Base-by-base conservation (phyloP, 2,888 invertebrate species). In the Ferrisia virgata region DNA sequence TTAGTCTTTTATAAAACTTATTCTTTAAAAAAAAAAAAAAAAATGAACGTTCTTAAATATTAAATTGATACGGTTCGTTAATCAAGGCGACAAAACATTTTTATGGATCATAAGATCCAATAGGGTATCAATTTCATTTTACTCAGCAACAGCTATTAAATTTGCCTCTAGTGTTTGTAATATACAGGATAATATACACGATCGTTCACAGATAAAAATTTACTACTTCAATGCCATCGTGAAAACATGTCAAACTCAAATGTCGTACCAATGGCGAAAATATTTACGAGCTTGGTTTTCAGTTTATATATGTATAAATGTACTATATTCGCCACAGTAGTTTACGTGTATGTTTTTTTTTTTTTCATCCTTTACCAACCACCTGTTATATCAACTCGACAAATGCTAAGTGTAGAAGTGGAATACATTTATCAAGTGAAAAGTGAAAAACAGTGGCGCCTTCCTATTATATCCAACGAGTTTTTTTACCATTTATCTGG, bases 401-500 rank as follows among this genome's bases (percentile, higher is more conserved):
- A 76, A 76, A 36, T 76, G 33, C 33, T 76, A 76, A 15, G 69
- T 69, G 31, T 15, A 13, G 2, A 76, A 76, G 72, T 76, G 72
- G 72, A 76, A 76, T 76, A 76, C 8, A 76, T 76, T 76, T 76
- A 76, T 76, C 72, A 76, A 76, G 13, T 22, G 31, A 76, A 76
- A 76, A 36, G 72, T 76, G 36, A 76, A 76, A 76, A 36, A 76
- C 36, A 76, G 72, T 76, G 72, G 72, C 72, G 72, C 72, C 72
- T 76, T 76, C 72, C 72, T 76, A 72, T 72, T 72, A 76, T 76
- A 76, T 18, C 36, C 72, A 18, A 76, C 72, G 72, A 36, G 72
- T 76, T 76, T 76, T n/a, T 76, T 76, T 36, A 76, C 36, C 72
- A 76, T 76, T 76, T 76, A 76, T 76, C 72, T 76, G 72, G 72